Evolutionary conservation across 2,888 invertebrate species (phyloP).

Genomic region (Patella ulyssiponensis): DNA sequence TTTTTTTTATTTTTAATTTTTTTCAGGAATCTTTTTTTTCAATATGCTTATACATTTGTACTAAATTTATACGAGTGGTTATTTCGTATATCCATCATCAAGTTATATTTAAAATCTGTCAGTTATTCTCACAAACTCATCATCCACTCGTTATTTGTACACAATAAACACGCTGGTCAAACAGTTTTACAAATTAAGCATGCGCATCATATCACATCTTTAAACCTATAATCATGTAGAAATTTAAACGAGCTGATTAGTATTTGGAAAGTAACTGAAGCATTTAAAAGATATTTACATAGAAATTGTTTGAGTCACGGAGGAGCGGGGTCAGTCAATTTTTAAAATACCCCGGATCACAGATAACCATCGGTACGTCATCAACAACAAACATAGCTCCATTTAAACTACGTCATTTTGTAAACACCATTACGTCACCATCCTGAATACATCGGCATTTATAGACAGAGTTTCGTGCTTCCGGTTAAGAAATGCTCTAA

Average conservation of each 20-base stretch:
- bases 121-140: no score
- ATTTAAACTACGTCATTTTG: not conserved
- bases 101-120: no score
- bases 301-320: conserved; percentile 3
- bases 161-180: not conserved
- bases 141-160: not conserved
- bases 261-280: conserved; percentile 5
- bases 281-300: not conserved
- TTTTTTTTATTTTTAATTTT: not conserved
- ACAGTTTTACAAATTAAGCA: not conserved
- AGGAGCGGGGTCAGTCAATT: not conserved
- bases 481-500: not conserved
- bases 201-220: not conserved
- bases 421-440: not conserved
- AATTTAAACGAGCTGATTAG: not conserved
- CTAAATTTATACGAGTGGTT: no score
- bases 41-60: not conserved
- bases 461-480: not conserved
- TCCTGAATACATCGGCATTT: not conserved
- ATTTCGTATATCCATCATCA: no score
- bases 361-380: not conserved
- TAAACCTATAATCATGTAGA: not conserved
- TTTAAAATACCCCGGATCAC: not conserved
- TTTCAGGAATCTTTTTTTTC: not conserved
- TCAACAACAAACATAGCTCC: not conserved